Base-by-base conservation (phyloP, 2,113 vertebrate species). In the Setophaga kirtlandii region DNA sequence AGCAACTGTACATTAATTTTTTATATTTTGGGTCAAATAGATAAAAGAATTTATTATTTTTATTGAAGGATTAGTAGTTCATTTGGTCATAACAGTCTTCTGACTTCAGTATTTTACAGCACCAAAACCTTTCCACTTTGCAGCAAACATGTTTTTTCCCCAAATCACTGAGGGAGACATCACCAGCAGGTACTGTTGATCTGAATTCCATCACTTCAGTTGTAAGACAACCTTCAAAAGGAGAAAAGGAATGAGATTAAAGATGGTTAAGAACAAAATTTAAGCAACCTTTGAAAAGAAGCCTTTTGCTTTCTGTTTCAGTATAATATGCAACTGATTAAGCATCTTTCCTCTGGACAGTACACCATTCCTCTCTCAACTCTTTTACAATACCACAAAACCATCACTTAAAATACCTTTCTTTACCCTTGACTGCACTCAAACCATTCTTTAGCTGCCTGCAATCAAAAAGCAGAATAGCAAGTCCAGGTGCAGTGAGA, bases 221-320 rank as follows among this genome's bases (percentile, higher is more conserved):
- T 99, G 99, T 89, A 98, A 95, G 59, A 99, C 97, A 87, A 99
- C 98, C 99, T 99, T 78, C 79, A 98, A 96, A 83, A 97, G 30
- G 35, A 95, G 87, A 53, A 35, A 53, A 65, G 3, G 11, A 37
- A 71, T 33, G n/a, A 71, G 21, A 82, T 37, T 33, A 63, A 68
- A 75, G 14, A 14, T 76, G 47, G 15, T 37, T 56, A 21, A 87
- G 35, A 90, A 4, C 52, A 69, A 84, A 77, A 83, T 19, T 76
- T 70, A n/a, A 39, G 15, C 30, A 86, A 24, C 15, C 30, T 69
- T 50, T 6, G 19, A 59, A 70, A 85, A 30, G 31, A 13, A 56
- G 25, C 10, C 44, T 83, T 41, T 14, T 77, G 44, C 37, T 85
- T 82, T 82, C 52, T 74, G 22, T 50, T 68, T 65, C 47, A 67